phyloP scores from a whole-genome alignment of 1,140 invertebrate species.

The Drosophila leontia region DNA sequence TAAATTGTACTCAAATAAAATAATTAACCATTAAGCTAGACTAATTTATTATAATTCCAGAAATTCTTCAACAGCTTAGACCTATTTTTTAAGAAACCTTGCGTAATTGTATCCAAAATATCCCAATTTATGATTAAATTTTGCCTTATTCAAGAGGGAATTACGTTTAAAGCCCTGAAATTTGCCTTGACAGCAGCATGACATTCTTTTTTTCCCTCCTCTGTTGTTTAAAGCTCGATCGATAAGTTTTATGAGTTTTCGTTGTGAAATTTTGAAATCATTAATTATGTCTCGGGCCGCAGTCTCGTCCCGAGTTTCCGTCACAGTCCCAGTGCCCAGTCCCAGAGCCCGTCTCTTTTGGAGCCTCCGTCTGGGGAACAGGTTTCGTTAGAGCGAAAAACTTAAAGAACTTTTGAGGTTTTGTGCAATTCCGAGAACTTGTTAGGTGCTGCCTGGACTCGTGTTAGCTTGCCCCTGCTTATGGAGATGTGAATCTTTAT shows the following conservation, averaged over 20 bases:
- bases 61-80: no score
- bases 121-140: neutral
- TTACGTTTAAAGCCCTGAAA: conserved; percentile 9
- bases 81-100: neutral
- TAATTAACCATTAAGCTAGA: no score
- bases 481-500: conserved; percentile 73
- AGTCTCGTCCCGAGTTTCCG: conserved; percentile 6
- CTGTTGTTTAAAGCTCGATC: conserved; percentile 41
- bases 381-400: conserved; percentile 55
- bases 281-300: conserved; percentile 62
- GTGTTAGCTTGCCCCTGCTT: conserved; percentile 26
- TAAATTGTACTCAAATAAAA: no score
- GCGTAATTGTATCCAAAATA: neutral
- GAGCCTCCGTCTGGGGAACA: conserved; percentile 38
- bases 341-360: conserved; percentile 1
- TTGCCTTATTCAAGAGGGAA: neutral
- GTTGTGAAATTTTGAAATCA: conserved; percentile 73
- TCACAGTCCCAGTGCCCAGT: conserved; percentile 6
- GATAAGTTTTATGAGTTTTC: conserved; percentile 64
- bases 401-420: conserved; percentile 45
- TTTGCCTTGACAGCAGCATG: conserved; percentile 29
- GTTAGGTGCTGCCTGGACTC: conserved; percentile 51
- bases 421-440: conserved; percentile 72
- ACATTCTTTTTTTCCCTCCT: conserved; percentile 32
- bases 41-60: no score